A percentile compares a stretch with the other conserved stretches of the same genome.
Evolutionary conservation across 1,140 invertebrate species (phyloP).

Genomic region (Capitella teleta): DNA sequence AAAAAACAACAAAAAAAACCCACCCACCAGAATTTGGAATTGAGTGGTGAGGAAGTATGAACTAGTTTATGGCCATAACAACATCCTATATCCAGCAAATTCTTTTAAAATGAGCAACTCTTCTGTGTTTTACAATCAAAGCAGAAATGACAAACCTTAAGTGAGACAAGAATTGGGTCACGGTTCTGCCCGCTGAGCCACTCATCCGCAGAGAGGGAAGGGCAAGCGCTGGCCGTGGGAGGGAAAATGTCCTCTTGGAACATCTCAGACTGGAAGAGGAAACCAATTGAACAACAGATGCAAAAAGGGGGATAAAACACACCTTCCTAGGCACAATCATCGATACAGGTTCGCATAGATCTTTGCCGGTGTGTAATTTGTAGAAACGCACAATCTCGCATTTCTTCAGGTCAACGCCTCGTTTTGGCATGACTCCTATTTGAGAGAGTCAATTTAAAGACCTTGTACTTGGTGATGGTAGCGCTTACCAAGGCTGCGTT

Average conservation of each 20-base stretch:
- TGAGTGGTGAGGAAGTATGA: too few relatives aligned
- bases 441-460: too few relatives aligned
- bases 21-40: too few relatives aligned
- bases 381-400: slow-evolving; percentile 88
- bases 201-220: slow-evolving; percentile 71
- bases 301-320: slow-evolving; percentile 13
- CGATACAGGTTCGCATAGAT: slow-evolving; percentile 77
- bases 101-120: too few relatives aligned
- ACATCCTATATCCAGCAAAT: too few relatives aligned
- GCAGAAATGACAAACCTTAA: too few relatives aligned
- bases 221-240: slow-evolving; percentile 70
- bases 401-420: slow-evolving; percentile 65
- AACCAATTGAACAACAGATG: neutral
- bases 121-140: too few relatives aligned
- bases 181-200: slow-evolving; percentile 77
- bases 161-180: slow-evolving; percentile 67
- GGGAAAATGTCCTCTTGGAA: slow-evolving; percentile 87
- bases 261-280: slow-evolving; percentile 50
- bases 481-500: slow-evolving; percentile 66
- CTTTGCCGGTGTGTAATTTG: slow-evolving; percentile 77
- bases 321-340: slow-evolving; percentile 88
- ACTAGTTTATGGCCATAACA: too few relatives aligned
- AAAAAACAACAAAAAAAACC: too few relatives aligned
- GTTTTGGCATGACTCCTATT: slow-evolving; percentile 70
- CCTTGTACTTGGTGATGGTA: too few relatives aligned